Percentiles rank a stretch among this genome's conserved stretches.
Conservation (phyloP, 2,888 invertebrate species). For the Augochlorella aurata region DNA sequence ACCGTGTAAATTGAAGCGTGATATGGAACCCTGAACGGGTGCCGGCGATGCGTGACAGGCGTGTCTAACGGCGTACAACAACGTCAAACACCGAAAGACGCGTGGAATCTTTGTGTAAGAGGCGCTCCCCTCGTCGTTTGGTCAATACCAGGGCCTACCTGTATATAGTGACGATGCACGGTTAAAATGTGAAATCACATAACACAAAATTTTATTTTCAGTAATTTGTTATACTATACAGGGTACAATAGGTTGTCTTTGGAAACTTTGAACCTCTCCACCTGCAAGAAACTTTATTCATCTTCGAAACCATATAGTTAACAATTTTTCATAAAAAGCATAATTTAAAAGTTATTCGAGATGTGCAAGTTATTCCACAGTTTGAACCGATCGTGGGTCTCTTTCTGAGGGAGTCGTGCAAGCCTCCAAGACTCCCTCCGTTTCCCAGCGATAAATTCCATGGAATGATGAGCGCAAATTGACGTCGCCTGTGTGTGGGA, state of each 20-base stretch:
- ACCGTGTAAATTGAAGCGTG: conserved; percentile 31
- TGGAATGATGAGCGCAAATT: conserved; percentile 41
- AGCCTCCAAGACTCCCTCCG: background rate
- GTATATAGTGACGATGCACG: no score
- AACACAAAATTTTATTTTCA: no score
- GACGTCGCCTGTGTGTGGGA: conserved; percentile 35
- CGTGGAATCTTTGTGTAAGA: background rate
- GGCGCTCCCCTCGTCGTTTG: background rate
- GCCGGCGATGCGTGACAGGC: conserved; percentile 30
- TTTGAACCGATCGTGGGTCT: background rate
- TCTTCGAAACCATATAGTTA: no score
- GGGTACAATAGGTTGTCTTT: no score
- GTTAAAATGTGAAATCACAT: no score
- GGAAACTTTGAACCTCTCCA: no score
- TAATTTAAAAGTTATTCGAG: no score
- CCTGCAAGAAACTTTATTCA: no score
- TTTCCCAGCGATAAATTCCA: conserved; percentile 39
- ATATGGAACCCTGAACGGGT: conserved; percentile 4
- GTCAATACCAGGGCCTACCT: background rate
- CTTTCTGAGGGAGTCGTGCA: background rate
- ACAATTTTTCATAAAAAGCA: no score
- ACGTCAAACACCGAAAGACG: background rate
- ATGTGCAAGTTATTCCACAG: background rate
- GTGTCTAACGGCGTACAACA: background rate
- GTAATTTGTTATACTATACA: no score